Percentiles rank a stretch among this genome's conserved stretches.
Evolutionary conservation across 2,113 vertebrate genomes (phyloP).

Genomic region (Chelonoidis abingdonii): DNA sequence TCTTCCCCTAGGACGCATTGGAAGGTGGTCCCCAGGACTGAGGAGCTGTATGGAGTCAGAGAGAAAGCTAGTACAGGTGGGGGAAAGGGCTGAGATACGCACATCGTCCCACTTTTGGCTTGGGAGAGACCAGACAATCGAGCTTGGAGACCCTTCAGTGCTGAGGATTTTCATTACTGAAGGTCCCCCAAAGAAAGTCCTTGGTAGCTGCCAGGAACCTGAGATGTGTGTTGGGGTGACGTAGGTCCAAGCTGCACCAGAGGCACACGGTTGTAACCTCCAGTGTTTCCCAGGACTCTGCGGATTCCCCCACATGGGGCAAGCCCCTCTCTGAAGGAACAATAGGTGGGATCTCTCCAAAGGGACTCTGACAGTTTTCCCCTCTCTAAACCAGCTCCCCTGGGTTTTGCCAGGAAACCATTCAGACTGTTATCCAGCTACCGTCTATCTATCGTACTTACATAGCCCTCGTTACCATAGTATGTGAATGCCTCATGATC

Average conservation of each 20-base stretch:
- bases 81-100: neutral
- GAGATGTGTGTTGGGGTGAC: neutral
- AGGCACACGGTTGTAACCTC: neutral
- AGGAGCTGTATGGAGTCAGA: neutral
- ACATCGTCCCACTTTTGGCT: neutral
- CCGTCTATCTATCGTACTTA: accelerated
- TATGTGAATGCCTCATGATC: accelerated
- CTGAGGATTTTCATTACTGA: neutral
- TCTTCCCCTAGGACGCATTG: neutral
- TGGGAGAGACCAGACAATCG: neutral
- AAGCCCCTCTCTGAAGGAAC: neutral
- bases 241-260: accelerated
- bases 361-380: neutral
- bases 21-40: neutral
- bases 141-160: neutral
- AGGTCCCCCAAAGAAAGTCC: neutral
- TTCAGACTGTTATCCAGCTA: neutral
- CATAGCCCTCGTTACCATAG: accelerated
- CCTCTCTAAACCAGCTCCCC: neutral
- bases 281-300: too few species aligned
- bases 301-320: accelerated
- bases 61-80: neutral
- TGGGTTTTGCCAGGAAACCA: neutral
- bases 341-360: neutral
- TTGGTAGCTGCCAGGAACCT: neutral